A percentile compares a stretch with the other conserved stretches of the same genome.
phyloP scores from a whole-genome alignment of 2,797 vertebrate genomes.

The Macropodus opercularis region DNA sequence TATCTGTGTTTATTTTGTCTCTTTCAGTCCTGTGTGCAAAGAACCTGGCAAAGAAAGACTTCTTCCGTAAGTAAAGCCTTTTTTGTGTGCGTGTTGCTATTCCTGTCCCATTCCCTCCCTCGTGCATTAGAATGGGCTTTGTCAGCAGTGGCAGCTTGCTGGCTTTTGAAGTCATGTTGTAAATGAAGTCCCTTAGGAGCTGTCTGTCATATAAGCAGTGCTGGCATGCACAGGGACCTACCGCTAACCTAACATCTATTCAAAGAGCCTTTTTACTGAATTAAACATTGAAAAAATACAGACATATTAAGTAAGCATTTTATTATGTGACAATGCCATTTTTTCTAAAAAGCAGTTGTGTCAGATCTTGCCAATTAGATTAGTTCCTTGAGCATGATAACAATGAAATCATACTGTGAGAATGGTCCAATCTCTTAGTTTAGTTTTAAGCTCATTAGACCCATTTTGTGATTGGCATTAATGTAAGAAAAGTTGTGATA shows the following conservation, averaged over 20 bases:
- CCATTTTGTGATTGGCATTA: conserved; percentile 2
- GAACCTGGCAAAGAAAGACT: conserved; percentile 98
- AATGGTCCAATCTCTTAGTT: background rate
- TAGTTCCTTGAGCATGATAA: no score
- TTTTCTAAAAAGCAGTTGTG: background rate
- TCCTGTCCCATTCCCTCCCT: conserved; percentile 37
- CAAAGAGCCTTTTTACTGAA: no score
- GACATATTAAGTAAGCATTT: conserved; percentile 8
- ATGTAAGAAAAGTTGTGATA: background rate
- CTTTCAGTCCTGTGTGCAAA: conserved; percentile 94
- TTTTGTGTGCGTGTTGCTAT: conserved; percentile 44
- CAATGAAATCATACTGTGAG: background rate
- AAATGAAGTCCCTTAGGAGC: conserved; percentile 51
- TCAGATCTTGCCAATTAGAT: no score
- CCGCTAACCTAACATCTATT: no score
- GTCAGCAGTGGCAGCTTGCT: conserved; percentile 43
- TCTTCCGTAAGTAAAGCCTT: conserved; percentile 92
- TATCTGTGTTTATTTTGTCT: conserved; percentile 31
- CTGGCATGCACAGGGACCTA: conserved; percentile 15
- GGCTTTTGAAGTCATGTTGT: conserved; percentile 49
- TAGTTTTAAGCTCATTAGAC: conserved; percentile 2
- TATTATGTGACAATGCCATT: background rate
- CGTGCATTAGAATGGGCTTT: conserved; percentile 45
- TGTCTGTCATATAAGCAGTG: conserved; percentile 31
- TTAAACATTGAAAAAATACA: no score